Evolutionary conservation across 1,140 invertebrate species (phyloP).

Genomic region (Gyrodactylus bullatarudis): DNA sequence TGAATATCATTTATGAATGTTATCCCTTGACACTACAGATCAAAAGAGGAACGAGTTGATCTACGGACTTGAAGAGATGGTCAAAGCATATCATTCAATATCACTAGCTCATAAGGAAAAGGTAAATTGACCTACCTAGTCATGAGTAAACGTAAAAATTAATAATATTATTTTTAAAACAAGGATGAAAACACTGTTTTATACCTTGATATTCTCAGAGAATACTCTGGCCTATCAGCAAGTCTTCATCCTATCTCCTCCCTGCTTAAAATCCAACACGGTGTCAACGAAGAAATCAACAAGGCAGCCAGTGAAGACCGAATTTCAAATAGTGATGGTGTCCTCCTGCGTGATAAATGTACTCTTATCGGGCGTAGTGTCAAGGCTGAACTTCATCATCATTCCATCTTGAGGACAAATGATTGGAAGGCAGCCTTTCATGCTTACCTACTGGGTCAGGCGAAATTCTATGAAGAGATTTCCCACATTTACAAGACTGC

Average conservation of each 20-base stretch:
- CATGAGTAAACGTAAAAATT: no score
- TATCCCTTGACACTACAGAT: no score
- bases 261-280: not conserved
- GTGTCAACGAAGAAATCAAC: not conserved
- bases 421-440: not conserved
- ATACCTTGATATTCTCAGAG: not conserved
- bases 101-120: no score
- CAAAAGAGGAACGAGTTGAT: no score
- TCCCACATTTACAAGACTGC: not conserved
- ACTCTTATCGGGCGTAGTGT: not conserved
- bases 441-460: not conserved
- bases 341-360: not conserved
- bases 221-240: not conserved
- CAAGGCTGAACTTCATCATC: not conserved
- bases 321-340: not conserved
- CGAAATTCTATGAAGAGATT: not conserved
- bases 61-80: no score
- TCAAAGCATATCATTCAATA: no score
- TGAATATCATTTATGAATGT: no score
- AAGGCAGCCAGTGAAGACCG: not conserved
- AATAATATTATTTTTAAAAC: no score
- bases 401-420: not conserved
- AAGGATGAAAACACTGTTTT: no score
- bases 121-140: no score
- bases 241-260: not conserved